phyloP scores from a whole-genome alignment of 2,888 invertebrate genomes.

The Caenorhabditis macrosperma region DNA sequence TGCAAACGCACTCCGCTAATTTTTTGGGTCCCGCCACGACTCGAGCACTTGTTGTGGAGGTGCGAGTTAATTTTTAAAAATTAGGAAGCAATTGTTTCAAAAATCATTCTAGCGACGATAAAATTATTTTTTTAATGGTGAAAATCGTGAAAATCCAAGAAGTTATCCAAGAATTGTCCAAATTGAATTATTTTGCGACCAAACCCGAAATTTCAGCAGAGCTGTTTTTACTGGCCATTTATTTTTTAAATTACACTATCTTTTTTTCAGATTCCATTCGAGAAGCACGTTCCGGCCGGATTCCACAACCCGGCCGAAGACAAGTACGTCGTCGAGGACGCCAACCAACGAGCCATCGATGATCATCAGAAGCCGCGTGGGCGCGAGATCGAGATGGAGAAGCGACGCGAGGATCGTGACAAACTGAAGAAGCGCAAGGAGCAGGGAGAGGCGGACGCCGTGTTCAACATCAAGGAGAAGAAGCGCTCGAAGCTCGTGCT shows the following conservation, averaged over 20 bases:
- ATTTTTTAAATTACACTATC: neutral
- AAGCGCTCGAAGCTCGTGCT: constrained; percentile 88
- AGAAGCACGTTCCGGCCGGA: constrained; percentile 84
- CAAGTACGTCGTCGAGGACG: constrained; percentile 81
- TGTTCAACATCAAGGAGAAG: constrained; percentile 79
- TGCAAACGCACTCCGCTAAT: too few relatives aligned
- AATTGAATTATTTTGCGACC: too few relatives aligned
- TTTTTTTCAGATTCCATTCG: constrained; percentile 85
- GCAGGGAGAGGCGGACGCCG: constrained; percentile 87
- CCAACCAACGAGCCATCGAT: constrained; percentile 68
- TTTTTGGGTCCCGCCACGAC: too few relatives aligned
- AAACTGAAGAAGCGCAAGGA: constrained; percentile 88
- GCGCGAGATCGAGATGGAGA: constrained; percentile 83
- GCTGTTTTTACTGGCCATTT: too few relatives aligned
- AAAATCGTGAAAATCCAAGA: too few relatives aligned
- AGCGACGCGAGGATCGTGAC: constrained; percentile 94
- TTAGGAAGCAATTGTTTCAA: too few relatives aligned
- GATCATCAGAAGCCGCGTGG: constrained; percentile 73
- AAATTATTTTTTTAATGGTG: too few relatives aligned
- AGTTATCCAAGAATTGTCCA: too few relatives aligned
- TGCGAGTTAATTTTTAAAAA: too few relatives aligned
- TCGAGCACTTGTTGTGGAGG: too few relatives aligned
- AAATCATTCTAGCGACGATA: too few relatives aligned
- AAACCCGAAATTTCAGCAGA: too few relatives aligned
- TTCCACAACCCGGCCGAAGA: constrained; percentile 96